Conservation (phyloP, 2,113 vertebrate genomes). For the Eleginops maclovinus region DNA sequence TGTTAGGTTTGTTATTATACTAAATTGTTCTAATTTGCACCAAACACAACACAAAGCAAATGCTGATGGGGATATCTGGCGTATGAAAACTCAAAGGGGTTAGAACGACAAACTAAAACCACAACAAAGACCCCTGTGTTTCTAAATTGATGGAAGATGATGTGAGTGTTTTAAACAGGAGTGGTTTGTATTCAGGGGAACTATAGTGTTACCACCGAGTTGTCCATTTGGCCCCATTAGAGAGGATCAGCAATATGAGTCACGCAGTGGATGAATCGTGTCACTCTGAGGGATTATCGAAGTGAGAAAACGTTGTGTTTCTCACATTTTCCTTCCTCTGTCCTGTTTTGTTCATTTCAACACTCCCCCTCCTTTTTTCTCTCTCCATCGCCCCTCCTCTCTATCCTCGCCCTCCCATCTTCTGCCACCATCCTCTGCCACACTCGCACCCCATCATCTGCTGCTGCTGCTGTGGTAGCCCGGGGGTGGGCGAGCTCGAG, state of each 20-base stretch:
- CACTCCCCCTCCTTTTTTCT: not conserved
- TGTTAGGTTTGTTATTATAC: no score
- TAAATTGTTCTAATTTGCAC: no score
- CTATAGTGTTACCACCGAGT: conserved; percentile 11
- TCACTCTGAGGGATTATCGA: conserved; percentile 31
- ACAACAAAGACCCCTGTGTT: not conserved
- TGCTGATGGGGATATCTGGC: no score
- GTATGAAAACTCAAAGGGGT: not conserved
- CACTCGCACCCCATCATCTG: conserved; percentile 34
- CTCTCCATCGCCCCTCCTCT: not conserved
- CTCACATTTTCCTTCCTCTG: not conserved
- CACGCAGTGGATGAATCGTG: conserved; percentile 21
- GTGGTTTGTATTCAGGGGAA: not conserved
- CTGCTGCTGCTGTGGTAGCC: conserved; percentile 19
- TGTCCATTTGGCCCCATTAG: conserved; percentile 16
- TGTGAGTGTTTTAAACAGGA: not conserved
- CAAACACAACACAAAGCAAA: no score
- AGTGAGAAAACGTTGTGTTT: conserved; percentile 16
- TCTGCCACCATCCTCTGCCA: not conserved
- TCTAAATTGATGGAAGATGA: rapidly evolving
- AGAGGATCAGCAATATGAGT: conserved; percentile 42
- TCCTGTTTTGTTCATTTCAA: not conserved
- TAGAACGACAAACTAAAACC: not conserved
- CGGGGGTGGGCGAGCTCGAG: not conserved
- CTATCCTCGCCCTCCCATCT: not conserved